Evolutionary conservation across 2,113 vertebrate genomes (phyloP).

Genomic region (Heterocephalus glaber): DNA sequence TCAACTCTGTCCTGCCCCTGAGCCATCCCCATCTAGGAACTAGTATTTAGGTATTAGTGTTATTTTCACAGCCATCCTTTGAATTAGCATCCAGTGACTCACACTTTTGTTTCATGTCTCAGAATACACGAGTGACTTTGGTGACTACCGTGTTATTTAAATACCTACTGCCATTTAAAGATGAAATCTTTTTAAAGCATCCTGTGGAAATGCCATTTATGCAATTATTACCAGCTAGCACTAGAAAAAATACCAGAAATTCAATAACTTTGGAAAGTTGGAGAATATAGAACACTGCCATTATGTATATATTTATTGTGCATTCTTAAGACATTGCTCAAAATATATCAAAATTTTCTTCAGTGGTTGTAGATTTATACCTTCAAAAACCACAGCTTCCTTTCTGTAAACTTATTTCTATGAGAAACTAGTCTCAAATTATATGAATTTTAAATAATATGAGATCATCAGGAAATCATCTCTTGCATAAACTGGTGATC

Average conservation of each 20-base stretch:
- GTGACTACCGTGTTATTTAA: neutral
- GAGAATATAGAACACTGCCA: neutral
- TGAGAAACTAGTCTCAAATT: neutral
- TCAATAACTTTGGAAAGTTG: neutral
- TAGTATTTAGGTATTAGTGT: too few species aligned
- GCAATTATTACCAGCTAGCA: neutral
- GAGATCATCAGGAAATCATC: neutral
- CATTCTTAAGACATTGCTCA: neutral
- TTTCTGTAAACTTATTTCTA: neutral
- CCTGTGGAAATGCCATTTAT: neutral
- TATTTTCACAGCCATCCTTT: neutral
- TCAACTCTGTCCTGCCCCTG: fast-evolving
- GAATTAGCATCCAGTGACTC: neutral
- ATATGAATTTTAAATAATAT: neutral
- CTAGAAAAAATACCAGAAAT: neutral
- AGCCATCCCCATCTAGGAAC: neutral
- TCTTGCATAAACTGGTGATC: neutral
- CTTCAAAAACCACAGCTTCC: neutral
- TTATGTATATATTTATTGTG: neutral
- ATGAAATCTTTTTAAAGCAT: neutral
- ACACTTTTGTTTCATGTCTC: neutral
- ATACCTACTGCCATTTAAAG: neutral
- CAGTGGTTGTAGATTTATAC: neutral
- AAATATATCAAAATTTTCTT: slow-evolving; percentile 18
- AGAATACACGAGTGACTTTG: neutral